Evolutionary conservation across 2,888 invertebrate species (phyloP).

Genomic region (Cancer borealis): DNA sequence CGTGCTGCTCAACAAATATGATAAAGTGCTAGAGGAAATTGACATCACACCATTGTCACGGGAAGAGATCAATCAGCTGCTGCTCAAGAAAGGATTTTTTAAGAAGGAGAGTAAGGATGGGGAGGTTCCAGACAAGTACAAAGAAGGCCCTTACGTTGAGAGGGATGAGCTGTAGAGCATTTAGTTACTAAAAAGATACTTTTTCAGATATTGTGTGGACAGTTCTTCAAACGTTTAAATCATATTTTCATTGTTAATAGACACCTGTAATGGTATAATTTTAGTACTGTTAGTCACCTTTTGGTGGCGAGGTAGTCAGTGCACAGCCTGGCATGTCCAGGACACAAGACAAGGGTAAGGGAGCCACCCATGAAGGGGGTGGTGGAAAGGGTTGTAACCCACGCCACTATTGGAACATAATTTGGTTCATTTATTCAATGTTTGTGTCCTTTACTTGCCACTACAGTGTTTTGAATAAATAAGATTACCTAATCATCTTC

Average conservation of each 20-base stretch:
- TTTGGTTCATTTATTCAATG: background rate
- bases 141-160: slow-evolving; percentile 76
- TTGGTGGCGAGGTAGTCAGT: background rate
- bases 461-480: background rate
- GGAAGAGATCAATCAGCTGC: slow-evolving; percentile 85
- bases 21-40: slow-evolving; percentile 83
- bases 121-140: slow-evolving; percentile 77
- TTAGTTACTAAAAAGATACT: background rate
- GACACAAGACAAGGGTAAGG: background rate
- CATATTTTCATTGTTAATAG: background rate
- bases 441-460: background rate
- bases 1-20: slow-evolving; percentile 67
- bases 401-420: slow-evolving; percentile 31
- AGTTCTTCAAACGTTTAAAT: background rate
- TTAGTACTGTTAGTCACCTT: background rate
- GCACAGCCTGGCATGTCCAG: background rate
- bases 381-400: slow-evolving; percentile 29
- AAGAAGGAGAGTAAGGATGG: slow-evolving; percentile 74
- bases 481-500: background rate
- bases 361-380: slow-evolving; percentile 33
- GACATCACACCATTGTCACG: slow-evolving; percentile 83
- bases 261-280: background rate
- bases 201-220: background rate
- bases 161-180: slow-evolving; percentile 58
- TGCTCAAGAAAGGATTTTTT: slow-evolving; percentile 84